Evolutionary conservation across 92 coral and sea anemone species (phyloP), one percentile per base, ranked within the genome.

Genomic region (Siderastrea siderea): DNA sequence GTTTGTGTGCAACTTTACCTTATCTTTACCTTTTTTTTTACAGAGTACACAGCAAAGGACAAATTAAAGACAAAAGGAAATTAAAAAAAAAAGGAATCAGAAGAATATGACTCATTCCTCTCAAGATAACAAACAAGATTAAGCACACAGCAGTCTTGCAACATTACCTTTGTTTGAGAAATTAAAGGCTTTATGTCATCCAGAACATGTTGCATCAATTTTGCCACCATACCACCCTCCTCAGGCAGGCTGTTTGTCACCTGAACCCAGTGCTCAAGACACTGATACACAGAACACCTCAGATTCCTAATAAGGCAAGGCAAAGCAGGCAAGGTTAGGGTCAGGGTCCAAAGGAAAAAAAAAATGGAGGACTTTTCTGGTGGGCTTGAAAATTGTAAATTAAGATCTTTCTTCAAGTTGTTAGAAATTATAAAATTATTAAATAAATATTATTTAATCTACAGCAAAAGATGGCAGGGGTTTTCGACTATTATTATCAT

Each of bases 101-200:
- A 26, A 26, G 38, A 26, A 26, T 26, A 26, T 26, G 38, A 0
- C 38, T 26, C 38, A 26, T 26, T 26, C 38, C 38, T 26, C 38
- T 26, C 38, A 26, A 26, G 38, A 26, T 26, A 26, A 0, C 38
- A 26, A 26, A 26, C 38, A 84, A 38, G 19, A 2, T 2, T 26
- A 58, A 44, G 74, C 17, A 38, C 4, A 4, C 7, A 10, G 44
- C 15, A 47, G 38, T 38, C 6, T 64, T 47, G 50, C 38, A 26
- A 26, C 68, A 67, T 38, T 74, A 94, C 97, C 95, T 94, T 94
- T 68, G 97, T 92, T 64, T 85, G 94, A n/a, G 90, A 83, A 74
- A 69, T 68, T 77, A 83, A 82, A 6, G 95, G 97, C 72, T 58
- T 89, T 44, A 90, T 67, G 76, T 94, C 97, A 54, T 94, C 95